Evolutionary conservation across 2,113 vertebrate species (phyloP).

Genomic region (Sphaerodactylus townsendi): DNA sequence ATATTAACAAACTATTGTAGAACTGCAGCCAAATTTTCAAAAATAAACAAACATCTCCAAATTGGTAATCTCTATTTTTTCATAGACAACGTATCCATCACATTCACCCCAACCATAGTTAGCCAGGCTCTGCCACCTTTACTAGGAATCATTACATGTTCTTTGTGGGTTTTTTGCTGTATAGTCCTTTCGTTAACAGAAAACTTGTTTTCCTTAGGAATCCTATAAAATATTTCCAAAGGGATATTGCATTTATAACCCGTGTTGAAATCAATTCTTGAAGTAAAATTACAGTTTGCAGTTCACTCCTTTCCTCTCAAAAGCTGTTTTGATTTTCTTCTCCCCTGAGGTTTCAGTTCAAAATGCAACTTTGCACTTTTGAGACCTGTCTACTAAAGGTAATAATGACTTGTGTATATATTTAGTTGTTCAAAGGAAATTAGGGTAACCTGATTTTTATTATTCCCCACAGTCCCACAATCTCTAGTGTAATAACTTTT

Average conservation of each 20-base stretch:
- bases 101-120: too few relatives aligned
- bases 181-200: neutral
- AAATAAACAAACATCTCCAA: too few relatives aligned
- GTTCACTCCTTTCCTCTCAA: constrained; percentile 63
- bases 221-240: neutral
- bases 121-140: too few relatives aligned
- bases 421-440: constrained; percentile 82
- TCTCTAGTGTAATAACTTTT: constrained; percentile 74
- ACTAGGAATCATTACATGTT: too few relatives aligned
- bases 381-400: constrained; percentile 72
- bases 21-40: too few relatives aligned
- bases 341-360: constrained; percentile 55
- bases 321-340: constrained; percentile 67
- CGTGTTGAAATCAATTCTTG: constrained; percentile 51
- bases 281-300: constrained; percentile 56
- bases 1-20: too few relatives aligned
- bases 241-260: constrained; percentile 17
- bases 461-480: constrained; percentile 72
- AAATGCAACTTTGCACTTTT: constrained; percentile 60
- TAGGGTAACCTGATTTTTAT: constrained; percentile 78
- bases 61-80: too few relatives aligned
- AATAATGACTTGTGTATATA: constrained; percentile 81
- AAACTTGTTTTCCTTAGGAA: neutral
- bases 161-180: too few relatives aligned
- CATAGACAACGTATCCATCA: too few relatives aligned